Evolutionary conservation across 1,140 invertebrate species (phyloP), one percentile per base, ranked within the genome.

Genomic region (Pseudomyrmex flavicornis): DNA sequence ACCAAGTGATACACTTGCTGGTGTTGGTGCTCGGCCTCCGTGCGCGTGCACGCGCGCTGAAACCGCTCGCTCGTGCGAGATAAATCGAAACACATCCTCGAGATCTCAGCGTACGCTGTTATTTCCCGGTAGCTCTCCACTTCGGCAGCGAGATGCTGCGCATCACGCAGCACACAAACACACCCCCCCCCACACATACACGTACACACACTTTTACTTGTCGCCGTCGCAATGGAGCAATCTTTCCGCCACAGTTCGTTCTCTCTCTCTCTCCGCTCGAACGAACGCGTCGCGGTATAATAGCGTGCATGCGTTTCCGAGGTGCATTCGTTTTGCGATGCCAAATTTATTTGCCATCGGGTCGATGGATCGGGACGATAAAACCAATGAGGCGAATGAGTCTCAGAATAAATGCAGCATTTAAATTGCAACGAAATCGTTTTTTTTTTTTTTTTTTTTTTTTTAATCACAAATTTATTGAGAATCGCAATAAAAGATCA

Each of bases 191-290:
- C 13, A 15, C 48, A 13, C 12, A 20, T 17, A 52, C 17, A 48
- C 17, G 17, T 9, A 52, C 7, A 26, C 50, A 10, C 66, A 70
- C 54, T 54, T 72, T 35, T 54, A 50, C 76, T 59, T 80, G 76
- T 80, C 76, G 76, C 66, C 66, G 76, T 80, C 48, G 76, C 59
- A 70, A 80, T 80, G 76, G 76, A 80, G 66, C 76, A 80, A 80
- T 80, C 76, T 80, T 80, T 80, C 76, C 54, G 46, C 54, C 66
- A 80, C 66, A 80, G 66, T 72, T 80, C 76, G 17, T 54, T 35
- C 35, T 35, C 35, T 35, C 35, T 35, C 35, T 35, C 35, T 35
- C 69, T 59, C 44, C 44, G 68, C 76, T 70, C 54, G 76, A 59
- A 35, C 35, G 66, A 15, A 8, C 66, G 66, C 76, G 66, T 61